Evolutionary conservation across 1,140 invertebrate genomes (phyloP), one percentile per base, ranked within the genome.

Genomic region (Drosophila teissieri): DNA sequence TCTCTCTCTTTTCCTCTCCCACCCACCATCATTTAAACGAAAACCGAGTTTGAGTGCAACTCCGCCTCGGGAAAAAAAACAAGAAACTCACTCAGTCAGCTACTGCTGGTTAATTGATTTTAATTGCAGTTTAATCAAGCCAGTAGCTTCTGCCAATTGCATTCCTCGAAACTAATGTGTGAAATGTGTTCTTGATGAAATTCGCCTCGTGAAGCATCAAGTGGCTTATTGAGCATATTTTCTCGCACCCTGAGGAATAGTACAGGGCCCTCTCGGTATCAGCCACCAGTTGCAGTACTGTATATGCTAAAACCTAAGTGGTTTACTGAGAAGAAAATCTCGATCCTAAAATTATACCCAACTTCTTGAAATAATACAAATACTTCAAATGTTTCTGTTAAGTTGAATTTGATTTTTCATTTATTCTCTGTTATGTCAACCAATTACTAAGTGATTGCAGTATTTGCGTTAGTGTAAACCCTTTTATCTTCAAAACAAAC

Each of bases 81-180:
- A 69, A 42, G 14, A 17, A 1, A 17, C 8, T 14, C 19, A 58
- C 45, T 42, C 36, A 44, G 46, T 44, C 60, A 44, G 15, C 51
- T 57, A 44, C 52, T 53, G 81, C 46, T 46, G 58, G 62, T 88
- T 89, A 88, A 88, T 88, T 88, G 84, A 69, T 80, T 89, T 88
- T 88, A 89, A 88, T 88, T 88, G 80, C 76, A 67, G 62, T 78
- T 86, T 82, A 58, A 86, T 82, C 58, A 75, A 81, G 74, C 49
- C 65, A 67, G 45, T 37, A 56, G 52, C 60, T 68, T 62, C 70
- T 84, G 64, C 73, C 63, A 69, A 34, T 36, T 84, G 80, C 80
- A 83, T 75, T 70, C 67, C 34, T 34, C 44, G 46, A 60, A 72
- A 42, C 46, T 51, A 73, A 51, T 58, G 36, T 52, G 37, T 37